phyloP scores from a whole-genome alignment of 2,797 vertebrate species.

The Okamejei kenojei region DNA sequence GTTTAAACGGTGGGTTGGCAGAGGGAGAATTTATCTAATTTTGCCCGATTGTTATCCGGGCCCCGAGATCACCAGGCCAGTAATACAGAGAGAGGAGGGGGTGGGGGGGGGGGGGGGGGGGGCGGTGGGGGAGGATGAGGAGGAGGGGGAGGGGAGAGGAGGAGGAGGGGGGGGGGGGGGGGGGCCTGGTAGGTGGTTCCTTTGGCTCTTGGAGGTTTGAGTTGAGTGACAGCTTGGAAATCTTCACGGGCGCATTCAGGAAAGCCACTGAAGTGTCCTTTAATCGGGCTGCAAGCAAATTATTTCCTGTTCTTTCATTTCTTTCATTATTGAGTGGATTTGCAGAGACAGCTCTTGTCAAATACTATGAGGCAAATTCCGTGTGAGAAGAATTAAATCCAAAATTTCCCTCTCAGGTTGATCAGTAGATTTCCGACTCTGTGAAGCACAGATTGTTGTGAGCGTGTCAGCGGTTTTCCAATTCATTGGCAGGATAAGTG shows the following conservation, averaged over 20 bases:
- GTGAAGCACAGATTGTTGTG: neutral
- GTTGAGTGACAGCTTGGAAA: conserved; percentile 34
- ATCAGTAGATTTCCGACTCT: neutral
- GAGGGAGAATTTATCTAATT: too few relatives aligned
- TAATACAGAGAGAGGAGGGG: too few relatives aligned
- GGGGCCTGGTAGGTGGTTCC: too few relatives aligned
- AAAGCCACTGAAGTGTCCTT: conserved; percentile 8
- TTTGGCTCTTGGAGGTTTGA: neutral
- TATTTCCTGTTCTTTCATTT: conserved; percentile 10
- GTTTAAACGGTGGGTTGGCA: too few relatives aligned
- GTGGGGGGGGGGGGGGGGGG: too few relatives aligned
- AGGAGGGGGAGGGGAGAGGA: too few relatives aligned
- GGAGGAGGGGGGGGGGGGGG: too few relatives aligned
- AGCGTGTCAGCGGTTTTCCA: neutral
- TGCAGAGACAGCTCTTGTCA: conserved; percentile 36
- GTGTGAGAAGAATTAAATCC: conserved; percentile 42
- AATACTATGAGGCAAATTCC: conserved; percentile 38
- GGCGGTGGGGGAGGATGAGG: too few relatives aligned
- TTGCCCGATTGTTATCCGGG: too few relatives aligned
- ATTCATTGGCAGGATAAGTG: too few relatives aligned
- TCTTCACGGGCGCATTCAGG: conserved; percentile 22
- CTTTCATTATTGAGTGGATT: conserved; percentile 26
- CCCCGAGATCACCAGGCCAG: too few relatives aligned
- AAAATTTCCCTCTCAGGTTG: neutral
- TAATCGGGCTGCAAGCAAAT: neutral